A percentile compares a stretch with the other conserved stretches of the same genome.
Evolutionary conservation across 2,797 vertebrate genomes (phyloP).

Genomic region (Sarcophilus harrisii): DNA sequence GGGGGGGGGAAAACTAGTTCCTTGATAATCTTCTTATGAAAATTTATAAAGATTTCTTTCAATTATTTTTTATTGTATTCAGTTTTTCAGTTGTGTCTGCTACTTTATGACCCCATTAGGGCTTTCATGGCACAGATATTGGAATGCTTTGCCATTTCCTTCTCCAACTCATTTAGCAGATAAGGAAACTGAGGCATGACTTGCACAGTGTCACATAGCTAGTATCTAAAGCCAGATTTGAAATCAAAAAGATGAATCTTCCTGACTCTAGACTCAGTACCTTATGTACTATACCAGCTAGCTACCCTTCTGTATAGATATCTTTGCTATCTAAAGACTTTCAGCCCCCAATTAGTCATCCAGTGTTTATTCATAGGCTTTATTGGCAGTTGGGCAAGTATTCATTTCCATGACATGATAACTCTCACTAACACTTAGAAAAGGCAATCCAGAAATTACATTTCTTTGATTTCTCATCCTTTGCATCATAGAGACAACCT

Average conservation of each 20-base stretch:
- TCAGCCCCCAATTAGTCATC: background rate
- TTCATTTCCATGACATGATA: background rate
- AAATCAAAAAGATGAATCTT: background rate
- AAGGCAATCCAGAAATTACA: background rate
- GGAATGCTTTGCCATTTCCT: background rate
- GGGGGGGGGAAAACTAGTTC: background rate
- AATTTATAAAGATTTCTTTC: background rate
- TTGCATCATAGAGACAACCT: background rate
- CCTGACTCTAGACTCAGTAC: background rate
- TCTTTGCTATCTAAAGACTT: background rate
- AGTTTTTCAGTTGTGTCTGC: background rate
- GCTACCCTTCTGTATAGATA: background rate
- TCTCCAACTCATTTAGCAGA: background rate
- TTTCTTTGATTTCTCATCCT: background rate
- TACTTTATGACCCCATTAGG: background rate
- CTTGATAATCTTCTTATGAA: background rate
- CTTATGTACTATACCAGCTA: background rate
- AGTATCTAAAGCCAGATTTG: background rate
- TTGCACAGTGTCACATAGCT: background rate
- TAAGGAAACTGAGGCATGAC: background rate
- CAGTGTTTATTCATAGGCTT: background rate
- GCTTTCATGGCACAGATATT: background rate
- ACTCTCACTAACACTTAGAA: constrained; percentile 22
- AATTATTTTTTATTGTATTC: background rate
- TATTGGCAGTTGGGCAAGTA: background rate